These are phyloP conservation scores for Anarhynchus alexandrinus DNA, from an alignment of 2,113 vertebrate genomes.

Conservation along the genomic window DNA sequence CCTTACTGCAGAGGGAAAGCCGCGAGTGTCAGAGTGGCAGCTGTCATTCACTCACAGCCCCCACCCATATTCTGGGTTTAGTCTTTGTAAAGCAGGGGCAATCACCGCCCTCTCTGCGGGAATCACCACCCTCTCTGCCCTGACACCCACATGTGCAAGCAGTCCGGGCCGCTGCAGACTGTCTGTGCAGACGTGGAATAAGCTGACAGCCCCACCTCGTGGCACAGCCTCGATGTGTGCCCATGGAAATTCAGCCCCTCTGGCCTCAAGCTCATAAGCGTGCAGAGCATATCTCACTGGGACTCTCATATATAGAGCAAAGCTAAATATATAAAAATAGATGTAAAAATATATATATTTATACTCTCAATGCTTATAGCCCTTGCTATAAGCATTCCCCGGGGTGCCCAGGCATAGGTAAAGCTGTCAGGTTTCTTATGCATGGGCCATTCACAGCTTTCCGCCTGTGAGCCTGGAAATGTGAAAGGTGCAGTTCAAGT, in stretches of 20 bases:
- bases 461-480: background rate
- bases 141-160: rapidly evolving
- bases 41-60: background rate
- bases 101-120: background rate
- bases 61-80: rapidly evolving
- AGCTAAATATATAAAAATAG: too few relatives aligned
- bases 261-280: rapidly evolving
- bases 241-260: background rate
- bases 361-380: too few relatives aligned
- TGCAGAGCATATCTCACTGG: rapidly evolving
- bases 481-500: background rate
- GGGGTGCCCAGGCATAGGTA: too few relatives aligned
- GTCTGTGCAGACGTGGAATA: background rate
- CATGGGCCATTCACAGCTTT: background rate
- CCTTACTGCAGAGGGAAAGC: too few relatives aligned
- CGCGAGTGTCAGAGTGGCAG: background rate
- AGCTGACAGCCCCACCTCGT: background rate
- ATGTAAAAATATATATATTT: too few relatives aligned
- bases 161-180: rapidly evolving
- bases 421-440: background rate
- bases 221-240: rapidly evolving
- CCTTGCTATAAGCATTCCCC: too few relatives aligned
- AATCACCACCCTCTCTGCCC: background rate
- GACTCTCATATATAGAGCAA: too few relatives aligned
- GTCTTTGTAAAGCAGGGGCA: background rate